These are phyloP conservation scores for Acipenser oxyrinchus DNA, from an alignment of 2,797 vertebrate genomes.

Conservation along the genomic window DNA sequence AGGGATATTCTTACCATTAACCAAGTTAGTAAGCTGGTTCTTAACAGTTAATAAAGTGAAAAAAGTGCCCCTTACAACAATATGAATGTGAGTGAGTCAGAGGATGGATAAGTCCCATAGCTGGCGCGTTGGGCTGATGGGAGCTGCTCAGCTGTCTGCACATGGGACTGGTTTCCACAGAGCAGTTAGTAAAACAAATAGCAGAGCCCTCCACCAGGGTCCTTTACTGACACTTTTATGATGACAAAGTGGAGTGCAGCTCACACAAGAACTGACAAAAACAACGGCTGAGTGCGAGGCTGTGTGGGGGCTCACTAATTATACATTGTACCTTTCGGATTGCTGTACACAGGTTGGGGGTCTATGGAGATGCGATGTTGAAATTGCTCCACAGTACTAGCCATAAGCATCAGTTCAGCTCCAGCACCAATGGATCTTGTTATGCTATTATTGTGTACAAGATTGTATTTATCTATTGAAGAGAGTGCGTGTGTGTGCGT, in stretches of 20 bases:
- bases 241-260: conserved; percentile 42
- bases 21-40: no score
- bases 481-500: neutral
- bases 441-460: neutral
- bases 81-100: neutral
- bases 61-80: no score
- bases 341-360: no score
- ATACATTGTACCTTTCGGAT: no score
- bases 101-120: neutral
- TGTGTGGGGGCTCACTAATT: no score
- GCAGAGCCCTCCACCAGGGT: conserved; percentile 36
- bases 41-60: no score
- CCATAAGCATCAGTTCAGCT: no score
- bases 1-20: no score
- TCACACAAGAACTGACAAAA: conserved; percentile 37
- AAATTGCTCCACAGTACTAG: no score
- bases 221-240: conserved; percentile 48
- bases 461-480: no score
- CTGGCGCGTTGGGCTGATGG: neutral
- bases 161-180: conserved; percentile 32
- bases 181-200: conserved; percentile 41
- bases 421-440: no score
- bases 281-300: conserved; percentile 23
- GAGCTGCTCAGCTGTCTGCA: neutral
- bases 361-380: no score